Evolutionary conservation across 2,113 vertebrate species (phyloP), one percentile per base, ranked within the genome.

Genomic region (Cyprinodon variegatus): DNA sequence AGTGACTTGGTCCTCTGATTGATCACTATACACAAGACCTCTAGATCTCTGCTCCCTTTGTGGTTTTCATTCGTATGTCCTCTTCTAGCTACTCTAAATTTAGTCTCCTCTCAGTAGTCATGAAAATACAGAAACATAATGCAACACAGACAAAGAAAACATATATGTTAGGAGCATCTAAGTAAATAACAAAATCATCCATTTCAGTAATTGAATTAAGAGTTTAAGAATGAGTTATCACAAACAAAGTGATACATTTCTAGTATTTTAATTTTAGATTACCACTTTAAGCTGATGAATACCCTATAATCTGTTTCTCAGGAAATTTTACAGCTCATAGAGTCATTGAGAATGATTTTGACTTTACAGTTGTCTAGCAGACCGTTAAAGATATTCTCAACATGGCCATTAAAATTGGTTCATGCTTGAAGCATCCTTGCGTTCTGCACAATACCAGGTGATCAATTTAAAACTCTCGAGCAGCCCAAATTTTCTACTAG

Each of bases 21-120:
- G 93, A 95, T 94, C 89, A 91, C 90, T 61, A 37, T 68, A 86
- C 86, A 89, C 84, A 82, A 92, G 91, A 92, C 89, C 91, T 92
- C 88, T 86, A 81, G 84, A 88, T 87, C 90, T 89, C 79, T 88
- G 85, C 83, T 86, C 80, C 62, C 69, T 83, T 86, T 86, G 89
- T 70, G 50, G 45, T 65, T 72, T 83, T 65, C 66, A 81, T 77
- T 83, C 71, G 59, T 76, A 82, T 73, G 77, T 89, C 74, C 77
- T 75, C 74, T 80, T 84, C 87, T 85, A 76, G 79, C 62, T 72
- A 70, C 77, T 83, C 91, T 92, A 93, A 93, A 94, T 92, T 91
- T 95, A 95, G 88, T 80, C 45, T 69, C 76, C 73, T 60, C 78
- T 67, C n/a, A 63, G 81, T 67, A 68, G 73, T 64, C 39, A 65